Base-by-base conservation (phyloP, 2,113 vertebrate species). In the Zootoca vivipara region DNA sequence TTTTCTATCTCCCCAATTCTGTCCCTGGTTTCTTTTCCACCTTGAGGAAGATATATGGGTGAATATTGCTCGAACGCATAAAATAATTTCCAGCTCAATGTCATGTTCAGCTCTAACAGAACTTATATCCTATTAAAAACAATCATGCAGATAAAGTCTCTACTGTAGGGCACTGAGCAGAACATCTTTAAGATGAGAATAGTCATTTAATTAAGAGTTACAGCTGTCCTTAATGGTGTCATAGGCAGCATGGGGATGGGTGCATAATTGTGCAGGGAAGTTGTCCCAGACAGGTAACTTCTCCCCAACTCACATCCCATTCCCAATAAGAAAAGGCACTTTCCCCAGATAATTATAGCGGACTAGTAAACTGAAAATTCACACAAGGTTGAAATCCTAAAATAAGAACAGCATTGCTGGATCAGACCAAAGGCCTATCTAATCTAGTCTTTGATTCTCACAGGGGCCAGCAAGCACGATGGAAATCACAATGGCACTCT, bases 11-110 rank as follows among this genome's bases (percentile, higher is more conserved):
- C 35, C 38, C 74, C 8, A 22, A 9, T 16, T 18, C 58, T 70
- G 10, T 13, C 69, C 4, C 80, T 26, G 18, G 13, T 10, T 40
- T 7, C 40, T 86, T n/a, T 87, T 35, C 6, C 35, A 26, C 28
- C 3, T 30, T 12, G 38, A 70, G 58, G 38, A 4, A 5, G 3
- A 33, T 7, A 82, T 73, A 26, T 33, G 9, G 20, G 2, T 12
- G 22, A 12, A 42, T 42, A 3, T 38, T 26, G n/a, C 10, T 90
- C 28, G 84, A 84, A 42, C 1, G 58, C 77, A 72, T 30, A 72
- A 0, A 74, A 70, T 6, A 26, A 85, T 92, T 88, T 62, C 52
- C 3, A 70, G 69, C 4, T 92, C 86, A 86, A 38, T 42, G 24
- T 7, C 16, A 75, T 7, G 52, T 12, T 62, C 38, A 13, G 65